phyloP scores from a whole-genome alignment of 2,797 vertebrate genomes.

The Oreonectes daqikongensis region DNA sequence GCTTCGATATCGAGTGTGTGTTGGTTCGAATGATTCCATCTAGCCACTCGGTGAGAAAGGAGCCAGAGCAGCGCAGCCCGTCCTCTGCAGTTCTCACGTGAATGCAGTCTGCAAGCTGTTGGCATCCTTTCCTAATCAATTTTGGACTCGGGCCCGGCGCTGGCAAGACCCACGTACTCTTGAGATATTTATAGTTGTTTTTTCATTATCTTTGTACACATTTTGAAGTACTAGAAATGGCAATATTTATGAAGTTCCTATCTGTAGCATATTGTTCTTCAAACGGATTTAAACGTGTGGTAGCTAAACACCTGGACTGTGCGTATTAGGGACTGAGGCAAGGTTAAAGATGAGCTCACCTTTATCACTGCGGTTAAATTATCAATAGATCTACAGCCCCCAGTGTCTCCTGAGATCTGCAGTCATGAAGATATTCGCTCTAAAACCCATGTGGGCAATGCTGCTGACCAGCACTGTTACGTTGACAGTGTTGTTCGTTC shows the following conservation, averaged over 20 bases:
- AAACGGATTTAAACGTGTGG: not conserved
- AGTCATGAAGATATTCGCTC: conserved; percentile 42
- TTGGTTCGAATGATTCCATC: conserved; percentile 36
- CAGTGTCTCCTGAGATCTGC: conserved; percentile 32
- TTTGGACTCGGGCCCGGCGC: conserved; percentile 32
- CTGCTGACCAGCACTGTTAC: conserved; percentile 34
- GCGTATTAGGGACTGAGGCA: conserved; percentile 25
- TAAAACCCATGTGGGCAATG: conserved; percentile 21
- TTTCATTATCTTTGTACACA: conserved; percentile 5
- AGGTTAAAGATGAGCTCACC: conserved; percentile 45
- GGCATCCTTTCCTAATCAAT: conserved; percentile 38
- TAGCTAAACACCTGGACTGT: not conserved
- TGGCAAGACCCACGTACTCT: conserved; percentile 20
- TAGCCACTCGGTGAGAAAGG: not conserved
- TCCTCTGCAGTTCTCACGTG: conserved; percentile 44
- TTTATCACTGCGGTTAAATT: conserved; percentile 43
- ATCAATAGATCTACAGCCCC: conserved; percentile 41
- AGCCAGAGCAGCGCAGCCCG: conserved; percentile 30
- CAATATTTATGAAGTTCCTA: conserved; percentile 9
- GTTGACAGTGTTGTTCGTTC: conserved; percentile 18
- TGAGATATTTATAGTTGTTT: conserved; percentile 42
- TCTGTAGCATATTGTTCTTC: conserved; percentile 10
- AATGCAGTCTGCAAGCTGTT: conserved; percentile 42
- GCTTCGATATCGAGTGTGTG: conserved; percentile 27
- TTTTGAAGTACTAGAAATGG: conserved; percentile 8